Base-by-base conservation (phyloP, 2,797 vertebrate species). In the Lophius americanus region DNA sequence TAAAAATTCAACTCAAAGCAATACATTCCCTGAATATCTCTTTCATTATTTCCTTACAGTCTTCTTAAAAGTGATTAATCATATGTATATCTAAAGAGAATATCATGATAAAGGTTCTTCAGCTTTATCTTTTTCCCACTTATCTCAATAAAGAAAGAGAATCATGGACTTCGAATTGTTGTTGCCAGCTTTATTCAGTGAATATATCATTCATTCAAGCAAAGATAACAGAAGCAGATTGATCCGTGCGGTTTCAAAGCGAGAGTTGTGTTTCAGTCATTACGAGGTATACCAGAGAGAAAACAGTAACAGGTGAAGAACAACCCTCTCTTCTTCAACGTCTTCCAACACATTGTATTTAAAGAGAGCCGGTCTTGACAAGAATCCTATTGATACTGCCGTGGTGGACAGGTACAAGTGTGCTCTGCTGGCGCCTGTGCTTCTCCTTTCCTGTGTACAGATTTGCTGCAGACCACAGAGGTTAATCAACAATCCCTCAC, bases 401-500 rank as follows among this genome's bases (percentile, higher is more conserved):
- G 69, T 64, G 55, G 75, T 76, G 64, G 83, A 87, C 75, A 82
- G 70, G 65, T 83, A 75, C 64, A 73, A 83, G 78, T 82, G 69
- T 39, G 47, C 65, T 64, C 12, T 61, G 64, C 63, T 3, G 39
- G 72, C 1, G 32, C 75, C 72, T 68, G 54, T 55, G 58, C 70
- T 81, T 86, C 80, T 85, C 55, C 55, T 73, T 73, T 73, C 64
- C 72, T 85, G 78, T 85, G 82, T 73, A 83, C 76, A 88, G 88
- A 87, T 84, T 85, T 77, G 83, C 84, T 70, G 65, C 74, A 3
- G 75, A 82, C 80, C 76, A 68, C 64, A 82, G 78, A 87, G 88
- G 84, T 88, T 90, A 88, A 92, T 91, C 86, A 90, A 87, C 78
- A 88, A 80, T 82, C 78, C 75, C 70, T 60, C 76, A 79, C 60